Conservation (phyloP, 2,888 invertebrate species). For the Himalopsyche anomala region DNA sequence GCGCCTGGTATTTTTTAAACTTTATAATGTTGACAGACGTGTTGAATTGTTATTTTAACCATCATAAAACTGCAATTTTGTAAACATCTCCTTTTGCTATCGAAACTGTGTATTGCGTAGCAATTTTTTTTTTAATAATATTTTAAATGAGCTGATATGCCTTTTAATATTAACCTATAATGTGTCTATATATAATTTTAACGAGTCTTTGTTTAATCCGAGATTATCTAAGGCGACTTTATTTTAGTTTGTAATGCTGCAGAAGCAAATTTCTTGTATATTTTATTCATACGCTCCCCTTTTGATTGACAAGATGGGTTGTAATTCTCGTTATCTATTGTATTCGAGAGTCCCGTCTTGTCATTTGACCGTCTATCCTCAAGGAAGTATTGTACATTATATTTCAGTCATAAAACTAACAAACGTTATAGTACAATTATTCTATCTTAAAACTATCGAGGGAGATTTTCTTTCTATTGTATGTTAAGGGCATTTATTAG, state of each 20-base stretch:
- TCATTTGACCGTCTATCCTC: neutral
- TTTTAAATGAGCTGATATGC: neutral
- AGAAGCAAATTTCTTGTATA: neutral
- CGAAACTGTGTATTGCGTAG: neutral
- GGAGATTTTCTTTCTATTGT: conserved; percentile 38
- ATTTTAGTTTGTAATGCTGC: neutral
- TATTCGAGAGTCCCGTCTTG: neutral
- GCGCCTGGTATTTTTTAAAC: no score
- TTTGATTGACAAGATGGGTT: neutral
- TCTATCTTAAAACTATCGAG: conserved; percentile 22
- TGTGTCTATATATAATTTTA: neutral
- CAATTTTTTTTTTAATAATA: conserved; percentile 20
- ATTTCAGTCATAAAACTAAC: conserved; percentile 32
- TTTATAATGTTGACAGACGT: no score
- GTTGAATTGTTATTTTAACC: neutral
- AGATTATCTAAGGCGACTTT: conserved; percentile 1
- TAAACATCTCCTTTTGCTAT: neutral
- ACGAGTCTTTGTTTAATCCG: neutral
- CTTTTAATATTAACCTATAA: neutral
- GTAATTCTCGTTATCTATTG: neutral
- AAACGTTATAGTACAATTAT: conserved; percentile 39
- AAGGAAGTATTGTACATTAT: conserved; percentile 33
- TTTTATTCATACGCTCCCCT: neutral
- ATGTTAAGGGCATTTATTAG: neutral
- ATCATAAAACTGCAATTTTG: neutral